Evolutionary conservation across 2,888 invertebrate species (phyloP), one percentile per base, ranked within the genome.

Genomic region (Meteorus cinctellus): DNA sequence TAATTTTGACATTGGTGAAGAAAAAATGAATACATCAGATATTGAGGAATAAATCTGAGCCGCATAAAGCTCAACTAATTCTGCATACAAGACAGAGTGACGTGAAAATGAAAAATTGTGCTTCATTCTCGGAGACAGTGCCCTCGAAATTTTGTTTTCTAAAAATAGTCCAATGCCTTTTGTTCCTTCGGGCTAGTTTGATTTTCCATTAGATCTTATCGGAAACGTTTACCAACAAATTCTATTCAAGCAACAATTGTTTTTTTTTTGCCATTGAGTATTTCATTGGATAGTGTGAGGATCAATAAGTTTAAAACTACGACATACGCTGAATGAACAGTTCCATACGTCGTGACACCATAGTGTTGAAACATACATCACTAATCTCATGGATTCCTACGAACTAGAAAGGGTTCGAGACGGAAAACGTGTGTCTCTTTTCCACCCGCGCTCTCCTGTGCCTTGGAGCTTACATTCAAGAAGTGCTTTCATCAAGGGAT

Each of bases 321-420:
- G 41, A 41, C 41, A 41, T 10, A 12, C 12, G 8, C 2, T 8
- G 2, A 41, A 12, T 41, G 12, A 12, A 41, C 41, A 41, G 41
- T 41, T 41, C 6, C 41, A 34, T 27, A 63, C 62, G 63, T n/a
- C 34, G 14, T 27, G 51, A 72, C 41, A 41, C 60, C 45, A n/a
- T 12, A 4, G 62, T 16, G 62, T 48, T n/a, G 63, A 51, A 31
- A 75, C 51, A 36, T 36, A 51, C 69, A 70, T 75, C 55, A 70
- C 75, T 75, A 75, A 69, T 69, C 75, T 65, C 36, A 27, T 24
- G 63, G 72, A 72, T 63, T 72, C 19, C 12, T 41, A 16, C 27
- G 36, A 62, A 72, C 34, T 31, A 48, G 63, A 19, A 70, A 70
- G 62, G 75, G 75, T 60, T 75, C 36, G 59, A 67, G 59, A 68